Evolutionary conservation across 2,113 vertebrate genomes (phyloP).

Genomic region (Ariopsis seemanni): DNA sequence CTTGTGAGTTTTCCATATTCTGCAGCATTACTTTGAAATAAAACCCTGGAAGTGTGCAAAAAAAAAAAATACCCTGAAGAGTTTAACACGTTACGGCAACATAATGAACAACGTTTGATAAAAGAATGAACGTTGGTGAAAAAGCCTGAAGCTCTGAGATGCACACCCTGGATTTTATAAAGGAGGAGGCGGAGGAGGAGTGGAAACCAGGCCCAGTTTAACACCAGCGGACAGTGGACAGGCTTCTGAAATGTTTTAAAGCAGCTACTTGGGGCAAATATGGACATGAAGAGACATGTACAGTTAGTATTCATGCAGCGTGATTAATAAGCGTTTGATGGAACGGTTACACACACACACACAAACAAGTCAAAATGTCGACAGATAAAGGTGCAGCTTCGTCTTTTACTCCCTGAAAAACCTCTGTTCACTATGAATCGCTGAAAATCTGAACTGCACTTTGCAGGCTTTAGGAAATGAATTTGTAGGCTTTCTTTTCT

Average conservation of each 20-base stretch:
- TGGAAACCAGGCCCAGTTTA: neutral
- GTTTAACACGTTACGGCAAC: neutral
- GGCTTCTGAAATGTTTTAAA: neutral
- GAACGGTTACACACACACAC: neutral
- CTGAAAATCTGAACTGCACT: neutral
- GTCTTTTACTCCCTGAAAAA: neutral
- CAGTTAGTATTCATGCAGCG: neutral
- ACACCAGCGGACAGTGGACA: neutral
- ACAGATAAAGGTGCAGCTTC: neutral
- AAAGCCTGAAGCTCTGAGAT: neutral
- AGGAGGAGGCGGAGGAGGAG: too few relatives aligned
- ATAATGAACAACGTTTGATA: neutral
- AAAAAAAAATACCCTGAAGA: too few relatives aligned
- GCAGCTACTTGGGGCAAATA: neutral
- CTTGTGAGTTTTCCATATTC: accelerated
- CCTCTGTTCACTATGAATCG: neutral
- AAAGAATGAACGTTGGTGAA: neutral
- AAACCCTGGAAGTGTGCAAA: too few relatives aligned
- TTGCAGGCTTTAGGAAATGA: neutral
- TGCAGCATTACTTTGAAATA: too few relatives aligned
- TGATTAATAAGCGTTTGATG: neutral
- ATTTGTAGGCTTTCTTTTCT: neutral
- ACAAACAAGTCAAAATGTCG: neutral
- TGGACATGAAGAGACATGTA: neutral
- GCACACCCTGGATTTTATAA: neutral